Evolutionary conservation across 2,797 vertebrate species (phyloP).

Genomic region (Parotocinclus haroldoi): DNA sequence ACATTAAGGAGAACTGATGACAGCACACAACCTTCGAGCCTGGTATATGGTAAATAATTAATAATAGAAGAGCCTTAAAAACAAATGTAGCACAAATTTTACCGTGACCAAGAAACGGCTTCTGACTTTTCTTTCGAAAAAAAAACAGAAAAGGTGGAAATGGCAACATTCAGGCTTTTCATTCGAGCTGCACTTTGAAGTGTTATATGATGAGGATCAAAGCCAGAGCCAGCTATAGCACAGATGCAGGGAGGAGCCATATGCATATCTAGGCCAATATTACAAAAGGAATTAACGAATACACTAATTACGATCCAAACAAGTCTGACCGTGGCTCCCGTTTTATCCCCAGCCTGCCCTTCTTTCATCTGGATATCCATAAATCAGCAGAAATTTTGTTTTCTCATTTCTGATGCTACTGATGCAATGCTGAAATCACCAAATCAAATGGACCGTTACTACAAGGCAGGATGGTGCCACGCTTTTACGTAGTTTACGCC

Average conservation of each 20-base stretch:
- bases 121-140: too few species aligned
- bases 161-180: conserved; percentile 34
- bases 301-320: background rate
- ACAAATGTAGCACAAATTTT: too few species aligned
- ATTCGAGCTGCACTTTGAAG: conserved; percentile 49
- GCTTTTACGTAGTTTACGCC: too few species aligned
- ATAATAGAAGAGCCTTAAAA: too few species aligned
- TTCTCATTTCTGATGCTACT: background rate
- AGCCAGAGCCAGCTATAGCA: conserved; percentile 40
- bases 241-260: conserved; percentile 29
- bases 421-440: background rate
- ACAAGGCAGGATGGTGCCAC: too few species aligned
- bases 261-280: conserved; percentile 18
- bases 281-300: conserved; percentile 19
- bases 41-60: too few species aligned
- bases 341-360: conserved; percentile 3
- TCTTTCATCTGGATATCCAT: conserved; percentile 8
- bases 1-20: too few species aligned
- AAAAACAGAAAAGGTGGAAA: conserved; percentile 12
- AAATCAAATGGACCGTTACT: too few species aligned
- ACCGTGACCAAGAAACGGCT: too few species aligned
- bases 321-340: background rate
- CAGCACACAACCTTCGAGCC: too few species aligned
- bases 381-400: background rate
- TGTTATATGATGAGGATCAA: conserved; percentile 51